Evolutionary conservation across 1,140 invertebrate genomes (phyloP), one percentile per base, ranked within the genome.

Genomic region (Anadara kagoshimensis): DNA sequence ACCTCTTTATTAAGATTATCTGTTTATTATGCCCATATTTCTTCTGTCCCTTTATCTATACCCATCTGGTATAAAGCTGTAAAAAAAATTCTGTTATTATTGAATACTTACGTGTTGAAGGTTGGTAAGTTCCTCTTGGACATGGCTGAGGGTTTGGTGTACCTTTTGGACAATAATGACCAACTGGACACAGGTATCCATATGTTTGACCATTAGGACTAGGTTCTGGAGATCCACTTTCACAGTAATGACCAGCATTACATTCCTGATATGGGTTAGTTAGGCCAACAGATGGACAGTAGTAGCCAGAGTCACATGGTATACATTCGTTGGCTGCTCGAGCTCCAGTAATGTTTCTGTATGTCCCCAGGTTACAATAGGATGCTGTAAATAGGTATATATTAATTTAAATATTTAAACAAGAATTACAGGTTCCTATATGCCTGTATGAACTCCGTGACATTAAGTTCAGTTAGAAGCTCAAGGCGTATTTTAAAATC

Each of bases 111-210:
- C 85, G 83, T 76, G 62, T 65, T 11, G 68, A 58, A 24, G 85
- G 81, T 58, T 86, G 82, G 72, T 85, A 88, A 20, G 81, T 83
- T 62, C 87, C 86, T 67, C 75, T 78, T 20, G 78, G 77, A 75
- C 87, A 88, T 0, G 78, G 79, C 7, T 80, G 69, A 24, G 83
- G 84, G 12, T 78, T 73, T 8, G 80, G 75, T 5, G 82, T 85
- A n/a, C 86, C 86, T 36, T 77, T 47, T 3, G 84, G 84, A 75
- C 86, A 87, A 70, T 85, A 87, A 59, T 84, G 79, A 43, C 87
- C 87, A 8, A 75, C 69, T 22, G 86, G 84, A 65, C 87, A 88
- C 22, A 71, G 44, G 57, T 87, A 83, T 5, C 86, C 86, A 64
- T 83, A 85, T 1, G 63, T 51, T 68, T 85, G 72, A 45, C 68